A percentile compares a stretch with the other conserved stretches of the same genome.
Conservation (phyloP, 1,140 invertebrate species). For the Lepidurus apus region DNA sequence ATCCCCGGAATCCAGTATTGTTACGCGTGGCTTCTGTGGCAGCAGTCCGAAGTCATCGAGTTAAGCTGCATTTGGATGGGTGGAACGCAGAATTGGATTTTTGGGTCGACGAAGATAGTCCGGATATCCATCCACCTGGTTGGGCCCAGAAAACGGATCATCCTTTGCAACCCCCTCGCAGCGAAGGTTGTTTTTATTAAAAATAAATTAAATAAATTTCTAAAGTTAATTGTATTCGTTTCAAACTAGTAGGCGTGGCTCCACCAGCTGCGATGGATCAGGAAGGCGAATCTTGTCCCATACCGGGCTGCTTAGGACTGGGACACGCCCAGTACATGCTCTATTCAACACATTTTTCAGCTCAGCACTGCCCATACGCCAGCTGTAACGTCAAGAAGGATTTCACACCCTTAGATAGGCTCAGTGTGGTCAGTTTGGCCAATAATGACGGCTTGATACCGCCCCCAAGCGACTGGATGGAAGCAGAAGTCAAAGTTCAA, state of each 20-base stretch:
- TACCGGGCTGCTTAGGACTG: conserved; percentile 68
- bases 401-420: conserved; percentile 43
- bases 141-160: conserved; percentile 86
- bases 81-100: conserved; percentile 80
- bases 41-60: conserved; percentile 51
- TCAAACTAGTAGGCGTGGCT: neutral
- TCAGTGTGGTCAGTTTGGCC: conserved; percentile 33
- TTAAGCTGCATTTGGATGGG: conserved; percentile 84
- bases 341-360: conserved; percentile 66
- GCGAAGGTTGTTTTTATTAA: neutral
- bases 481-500: conserved; percentile 34
- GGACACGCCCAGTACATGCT: conserved; percentile 70
- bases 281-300: conserved; percentile 55
- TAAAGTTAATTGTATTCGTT: no score
- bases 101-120: conserved; percentile 84
- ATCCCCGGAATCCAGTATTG: conserved; percentile 67
- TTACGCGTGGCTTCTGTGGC: conserved; percentile 80
- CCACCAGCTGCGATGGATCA: neutral
- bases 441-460: conserved; percentile 35
- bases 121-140: conserved; percentile 83
- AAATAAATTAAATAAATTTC: no score
- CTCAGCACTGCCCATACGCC: conserved; percentile 79
- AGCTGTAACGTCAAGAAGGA: conserved; percentile 55
- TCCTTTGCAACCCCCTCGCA: conserved; percentile 70
- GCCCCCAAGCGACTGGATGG: conserved; percentile 24